Percentiles rank a stretch among this genome's conserved stretches.
Conservation (phyloP, 1,140 invertebrate genomes). For the Aphelinus atriplicis region DNA sequence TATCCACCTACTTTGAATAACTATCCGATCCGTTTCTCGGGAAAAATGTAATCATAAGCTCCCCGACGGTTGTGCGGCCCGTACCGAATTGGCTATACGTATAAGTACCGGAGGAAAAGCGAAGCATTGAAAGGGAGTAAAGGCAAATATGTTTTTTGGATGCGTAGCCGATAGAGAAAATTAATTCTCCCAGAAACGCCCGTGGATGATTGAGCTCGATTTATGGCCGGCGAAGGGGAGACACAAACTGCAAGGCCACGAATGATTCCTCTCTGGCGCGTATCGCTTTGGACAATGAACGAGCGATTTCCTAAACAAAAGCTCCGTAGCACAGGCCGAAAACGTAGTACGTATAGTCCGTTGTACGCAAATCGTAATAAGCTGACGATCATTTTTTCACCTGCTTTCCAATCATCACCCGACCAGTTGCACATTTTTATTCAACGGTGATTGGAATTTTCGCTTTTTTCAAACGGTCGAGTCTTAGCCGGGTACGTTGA, state of each 20-base stretch:
- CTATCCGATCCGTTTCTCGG: not conserved
- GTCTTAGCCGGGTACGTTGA: too few relatives aligned
- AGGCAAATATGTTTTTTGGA: not conserved
- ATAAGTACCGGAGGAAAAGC: too few relatives aligned
- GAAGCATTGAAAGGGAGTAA: too few relatives aligned
- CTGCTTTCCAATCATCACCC: not conserved
- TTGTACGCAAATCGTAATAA: not conserved
- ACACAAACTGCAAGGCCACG: not conserved
- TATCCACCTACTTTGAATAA: slow-evolving; percentile 20
- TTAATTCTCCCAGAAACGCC: slow-evolving; percentile 28
- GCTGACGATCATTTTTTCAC: slow-evolving; percentile 4
- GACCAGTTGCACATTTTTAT: too few relatives aligned
- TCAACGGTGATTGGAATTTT: too few relatives aligned
- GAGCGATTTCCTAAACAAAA: slow-evolving; percentile 32
- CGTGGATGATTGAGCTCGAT: slow-evolving; percentile 27
- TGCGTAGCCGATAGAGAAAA: slow-evolving; percentile 19
- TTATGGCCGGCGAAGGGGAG: not conserved
- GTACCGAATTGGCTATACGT: too few relatives aligned
- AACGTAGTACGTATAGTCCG: too few relatives aligned
- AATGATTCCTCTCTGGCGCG: not conserved
- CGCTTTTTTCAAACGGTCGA: too few relatives aligned
- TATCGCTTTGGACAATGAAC: not conserved
- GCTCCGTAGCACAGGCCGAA: not conserved
- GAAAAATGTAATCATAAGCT: too few relatives aligned
- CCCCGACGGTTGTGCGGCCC: too few relatives aligned